phyloP scores from a whole-genome alignment of 92 coral and sea anemone genomes.

The Blastomussa wellsi region DNA sequence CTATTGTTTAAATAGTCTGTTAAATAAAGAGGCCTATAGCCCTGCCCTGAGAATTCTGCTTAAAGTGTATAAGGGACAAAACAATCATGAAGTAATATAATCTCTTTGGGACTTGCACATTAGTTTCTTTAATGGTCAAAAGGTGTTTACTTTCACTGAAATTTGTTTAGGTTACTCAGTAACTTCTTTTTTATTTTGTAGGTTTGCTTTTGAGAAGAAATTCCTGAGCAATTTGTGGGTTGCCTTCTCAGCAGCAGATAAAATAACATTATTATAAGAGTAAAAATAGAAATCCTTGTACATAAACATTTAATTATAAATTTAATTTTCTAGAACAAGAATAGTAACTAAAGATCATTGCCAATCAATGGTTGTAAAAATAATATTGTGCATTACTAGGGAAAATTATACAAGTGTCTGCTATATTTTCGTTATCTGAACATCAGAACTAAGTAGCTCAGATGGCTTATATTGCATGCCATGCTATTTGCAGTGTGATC shows the following conservation, averaged over 20 bases:
- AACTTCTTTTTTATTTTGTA: background rate
- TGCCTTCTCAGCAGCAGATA: conserved; percentile 2
- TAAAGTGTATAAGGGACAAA: background rate
- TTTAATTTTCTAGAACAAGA: conserved; percentile 32
- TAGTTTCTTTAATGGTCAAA: background rate
- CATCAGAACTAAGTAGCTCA: background rate
- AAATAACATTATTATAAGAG: conserved; percentile 17
- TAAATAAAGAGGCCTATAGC: no score
- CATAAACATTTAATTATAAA: conserved; percentile 23
- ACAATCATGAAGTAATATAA: background rate
- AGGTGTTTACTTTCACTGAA: background rate
- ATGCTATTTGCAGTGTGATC: no score
- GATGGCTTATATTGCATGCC: background rate
- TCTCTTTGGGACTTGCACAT: background rate
- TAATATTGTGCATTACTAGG: conserved; percentile 2
- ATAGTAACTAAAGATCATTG: conserved; percentile 24
- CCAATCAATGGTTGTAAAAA: conserved; percentile 21
- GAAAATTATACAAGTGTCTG: conserved; percentile 16
- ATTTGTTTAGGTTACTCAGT: background rate
- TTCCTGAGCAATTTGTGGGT: background rate
- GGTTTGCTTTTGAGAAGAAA: conserved; percentile 2
- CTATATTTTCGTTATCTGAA: conserved; percentile 1
- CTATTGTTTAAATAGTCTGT: no score
- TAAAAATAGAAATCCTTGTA: conserved; percentile 27
- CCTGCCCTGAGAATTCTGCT: background rate